Conservation (phyloP, 2,888 invertebrate genomes). For the Anthophora plumipes region DNA sequence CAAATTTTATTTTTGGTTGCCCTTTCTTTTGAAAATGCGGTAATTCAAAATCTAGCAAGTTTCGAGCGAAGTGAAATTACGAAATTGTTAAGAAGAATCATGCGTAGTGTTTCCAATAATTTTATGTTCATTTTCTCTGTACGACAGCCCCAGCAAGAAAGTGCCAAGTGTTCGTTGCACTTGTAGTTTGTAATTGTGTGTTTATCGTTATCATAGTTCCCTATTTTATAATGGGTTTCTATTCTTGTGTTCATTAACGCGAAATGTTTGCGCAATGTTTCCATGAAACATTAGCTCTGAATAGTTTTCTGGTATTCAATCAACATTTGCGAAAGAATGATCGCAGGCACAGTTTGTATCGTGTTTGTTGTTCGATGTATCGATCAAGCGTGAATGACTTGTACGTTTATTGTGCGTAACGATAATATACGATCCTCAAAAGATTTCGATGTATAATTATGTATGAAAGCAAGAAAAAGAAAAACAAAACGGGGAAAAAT, state of each 20-base stretch:
- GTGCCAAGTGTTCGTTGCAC: constrained; percentile 58
- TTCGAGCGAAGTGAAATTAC: background rate
- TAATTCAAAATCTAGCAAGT: constrained; percentile 12
- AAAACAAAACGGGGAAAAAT: constrained; percentile 16
- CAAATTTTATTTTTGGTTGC: constrained; percentile 56
- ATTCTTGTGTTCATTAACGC: constrained; percentile 66
- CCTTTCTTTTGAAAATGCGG: constrained; percentile 31
- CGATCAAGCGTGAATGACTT: constrained; percentile 7
- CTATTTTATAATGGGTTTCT: constrained; percentile 46
- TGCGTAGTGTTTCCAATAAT: constrained; percentile 4
- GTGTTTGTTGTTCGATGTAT: constrained; percentile 26
- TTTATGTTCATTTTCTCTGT: constrained; percentile 17
- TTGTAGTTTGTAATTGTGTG: constrained; percentile 43
- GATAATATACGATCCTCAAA: constrained; percentile 23
- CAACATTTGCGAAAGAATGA: background rate
- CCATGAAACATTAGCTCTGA: constrained; percentile 19
- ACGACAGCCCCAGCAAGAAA: constrained; percentile 27
- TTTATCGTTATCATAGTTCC: constrained; percentile 28
- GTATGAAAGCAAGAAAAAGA: background rate
- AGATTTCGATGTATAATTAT: constrained; percentile 34
- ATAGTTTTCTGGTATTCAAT: background rate
- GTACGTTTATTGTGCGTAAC: background rate
- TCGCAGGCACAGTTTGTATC: constrained; percentile 7
- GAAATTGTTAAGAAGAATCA: background rate
- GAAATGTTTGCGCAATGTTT: constrained; percentile 45